A percentile compares a stretch with the other conserved stretches of the same genome.
These are phyloP conservation scores for Centroberyx gerrardi DNA, from an alignment of 2,797 vertebrate genomes.

Conservation along the genomic window DNA sequence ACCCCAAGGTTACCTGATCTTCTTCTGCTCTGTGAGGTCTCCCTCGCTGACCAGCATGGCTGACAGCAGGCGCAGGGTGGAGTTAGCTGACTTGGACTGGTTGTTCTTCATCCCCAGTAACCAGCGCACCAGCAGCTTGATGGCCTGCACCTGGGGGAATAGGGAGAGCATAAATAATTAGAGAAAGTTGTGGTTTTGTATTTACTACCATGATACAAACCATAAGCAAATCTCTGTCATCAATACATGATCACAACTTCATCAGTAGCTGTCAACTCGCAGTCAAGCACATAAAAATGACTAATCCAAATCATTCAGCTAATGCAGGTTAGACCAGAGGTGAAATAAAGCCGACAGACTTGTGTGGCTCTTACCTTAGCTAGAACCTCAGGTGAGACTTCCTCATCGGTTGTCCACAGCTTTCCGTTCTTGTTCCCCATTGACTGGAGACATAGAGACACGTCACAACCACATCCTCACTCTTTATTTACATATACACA, in stretches of 20 bases:
- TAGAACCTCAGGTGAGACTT: slow-evolving; percentile 97
- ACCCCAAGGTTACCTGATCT: slow-evolving; percentile 90
- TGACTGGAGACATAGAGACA: slow-evolving; percentile 83
- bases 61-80: slow-evolving; percentile 95
- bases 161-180: neutral
- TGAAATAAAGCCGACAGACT: neutral
- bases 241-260: neutral
- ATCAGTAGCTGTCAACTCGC: neutral
- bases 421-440: slow-evolving; percentile 98
- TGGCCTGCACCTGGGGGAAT: slow-evolving; percentile 93
- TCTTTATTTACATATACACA: neutral
- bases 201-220: neutral
- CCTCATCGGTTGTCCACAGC: slow-evolving; percentile 97
- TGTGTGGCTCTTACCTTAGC: slow-evolving; percentile 82
- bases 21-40: slow-evolving; percentile 98
- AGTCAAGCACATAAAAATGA: neutral
- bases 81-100: slow-evolving; percentile 98
- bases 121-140: slow-evolving; percentile 98
- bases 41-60: slow-evolving; percentile 99
- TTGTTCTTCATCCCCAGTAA: slow-evolving; percentile 99
- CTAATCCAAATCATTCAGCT: neutral
- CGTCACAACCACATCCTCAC: slow-evolving; percentile 1
- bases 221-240: neutral
- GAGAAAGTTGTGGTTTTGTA: neutral
- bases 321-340: neutral